Evolutionary conservation across 2,113 vertebrate genomes (phyloP).

Genomic region (Antechinus stuartii): DNA sequence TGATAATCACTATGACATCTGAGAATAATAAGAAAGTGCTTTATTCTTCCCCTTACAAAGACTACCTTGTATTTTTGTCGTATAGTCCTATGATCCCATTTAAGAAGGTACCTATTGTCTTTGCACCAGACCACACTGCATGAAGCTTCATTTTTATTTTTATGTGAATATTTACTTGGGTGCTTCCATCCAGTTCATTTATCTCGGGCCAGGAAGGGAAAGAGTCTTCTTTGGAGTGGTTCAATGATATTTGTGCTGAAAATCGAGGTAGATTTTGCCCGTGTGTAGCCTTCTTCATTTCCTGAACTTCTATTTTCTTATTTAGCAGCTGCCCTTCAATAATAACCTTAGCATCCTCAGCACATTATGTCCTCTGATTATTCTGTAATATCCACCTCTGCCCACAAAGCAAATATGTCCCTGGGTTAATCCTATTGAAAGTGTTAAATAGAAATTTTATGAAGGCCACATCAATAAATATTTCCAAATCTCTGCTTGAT

Average conservation of each 20-base stretch:
- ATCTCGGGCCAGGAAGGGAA: slow-evolving; percentile 8
- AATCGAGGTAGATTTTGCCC: background rate
- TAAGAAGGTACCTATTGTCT: slow-evolving; percentile 24
- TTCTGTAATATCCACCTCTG: background rate
- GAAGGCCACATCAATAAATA: background rate
- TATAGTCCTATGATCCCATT: background rate
- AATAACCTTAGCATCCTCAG: slow-evolving; percentile 21
- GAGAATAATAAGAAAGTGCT: slow-evolving; percentile 15
- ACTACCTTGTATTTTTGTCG: slow-evolving; percentile 9
- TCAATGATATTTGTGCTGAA: background rate
- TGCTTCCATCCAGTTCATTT: background rate
- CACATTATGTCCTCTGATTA: background rate
- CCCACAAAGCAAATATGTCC: slow-evolving; percentile 1
- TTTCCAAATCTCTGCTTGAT: background rate
- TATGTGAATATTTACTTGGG: background rate
- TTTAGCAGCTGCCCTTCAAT: background rate
- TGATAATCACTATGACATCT: slow-evolving; percentile 47
- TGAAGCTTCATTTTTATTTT: slow-evolving; percentile 47
- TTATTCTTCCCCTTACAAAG: slow-evolving; percentile 11
- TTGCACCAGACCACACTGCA: background rate
- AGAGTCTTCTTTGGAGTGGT: background rate
- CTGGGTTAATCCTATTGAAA: background rate
- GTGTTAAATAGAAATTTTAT: background rate
- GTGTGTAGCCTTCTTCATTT: slow-evolving; percentile 30
- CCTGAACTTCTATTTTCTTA: background rate